Evolutionary conservation across 2,113 vertebrate genomes (phyloP), one percentile per base, ranked within the genome.

Genomic region (Anarhynchus alexandrinus): DNA sequence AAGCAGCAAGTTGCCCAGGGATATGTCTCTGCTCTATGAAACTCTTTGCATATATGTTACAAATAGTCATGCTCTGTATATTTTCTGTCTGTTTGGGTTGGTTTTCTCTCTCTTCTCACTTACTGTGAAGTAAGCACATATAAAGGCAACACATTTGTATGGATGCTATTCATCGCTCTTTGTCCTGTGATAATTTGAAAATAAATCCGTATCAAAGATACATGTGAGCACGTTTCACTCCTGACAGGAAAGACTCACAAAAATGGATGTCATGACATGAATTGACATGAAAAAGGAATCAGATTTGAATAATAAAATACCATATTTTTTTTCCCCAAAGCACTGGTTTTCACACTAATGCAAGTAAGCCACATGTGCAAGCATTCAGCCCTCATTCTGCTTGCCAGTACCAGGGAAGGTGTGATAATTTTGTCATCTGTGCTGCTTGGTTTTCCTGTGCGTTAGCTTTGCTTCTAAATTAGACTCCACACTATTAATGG

Each of bases 341-440:
- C 93, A 64, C 62, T 93, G 90, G 57, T 94, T 88, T 71, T 85
- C 72, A 95, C 91, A 96, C 95, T 94, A 96, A 96, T 96, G 95
- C 65, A 43, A 96, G 90, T 78, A 72, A 97, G 95, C 96, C 97
- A 97, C 97, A 97, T 96, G 95, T 97, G 97, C 93, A 97, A 97
- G 93, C 92, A 71, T 94, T 96, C 94, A 89, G 81, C 97, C 71
- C 88, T 95, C 58, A 59, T 69, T 95, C 86, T 70, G 40, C 94
- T 92, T 98, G 97, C 97, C 97, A 97, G 88, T 96, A 93, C 88
- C 78, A 92, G 66, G 76, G 81, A 97, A 98, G 97, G 97, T 98
- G 98, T 98, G 97, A 98, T 96, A 97, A 97, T 97, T 97, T 97
- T 98, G 97, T 98, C 97, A 98, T 97, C 97, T 97, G 93, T 97